Conservation (phyloP, 2,888 invertebrate genomes). For the Notodonta dromedarius region DNA sequence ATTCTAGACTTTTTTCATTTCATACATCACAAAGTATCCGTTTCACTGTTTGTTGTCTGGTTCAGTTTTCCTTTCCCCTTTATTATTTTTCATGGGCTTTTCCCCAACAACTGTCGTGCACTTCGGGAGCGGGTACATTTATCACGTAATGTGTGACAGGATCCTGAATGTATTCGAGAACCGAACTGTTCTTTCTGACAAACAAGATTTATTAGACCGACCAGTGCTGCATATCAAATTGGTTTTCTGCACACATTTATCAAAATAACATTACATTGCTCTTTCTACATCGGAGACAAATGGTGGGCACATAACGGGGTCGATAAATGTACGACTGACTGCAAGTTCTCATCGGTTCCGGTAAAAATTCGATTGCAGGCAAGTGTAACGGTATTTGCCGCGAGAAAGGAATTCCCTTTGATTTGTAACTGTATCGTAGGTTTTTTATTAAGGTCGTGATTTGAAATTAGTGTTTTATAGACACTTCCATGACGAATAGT, state of each 20-base stretch:
- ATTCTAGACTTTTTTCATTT: slow-evolving; percentile 11
- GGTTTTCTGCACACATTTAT: slow-evolving; percentile 44
- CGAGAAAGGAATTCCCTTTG: slow-evolving; percentile 21
- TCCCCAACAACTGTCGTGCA: slow-evolving; percentile 31
- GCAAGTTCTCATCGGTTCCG: slow-evolving; percentile 20
- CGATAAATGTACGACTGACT: slow-evolving; percentile 36
- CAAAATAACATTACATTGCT: slow-evolving; percentile 50
- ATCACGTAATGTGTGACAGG: slow-evolving; percentile 51
- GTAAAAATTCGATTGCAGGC: slow-evolving; percentile 18
- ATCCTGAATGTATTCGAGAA: slow-evolving; percentile 46
- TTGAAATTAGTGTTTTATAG: slow-evolving; percentile 12
- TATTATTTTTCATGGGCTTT: slow-evolving; percentile 60
- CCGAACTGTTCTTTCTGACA: slow-evolving; percentile 49
- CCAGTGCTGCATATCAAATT: slow-evolving; percentile 48
- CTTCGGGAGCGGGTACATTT: slow-evolving; percentile 49
- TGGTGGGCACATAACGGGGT: slow-evolving; percentile 19
- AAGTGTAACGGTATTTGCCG: slow-evolving; percentile 20
- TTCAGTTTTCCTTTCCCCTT: slow-evolving; percentile 47
- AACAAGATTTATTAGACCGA: slow-evolving; percentile 57
- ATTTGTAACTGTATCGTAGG: slow-evolving; percentile 25
- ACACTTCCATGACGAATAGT: neutral
- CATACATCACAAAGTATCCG: slow-evolving; percentile 35
- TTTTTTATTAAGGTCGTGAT: slow-evolving; percentile 16
- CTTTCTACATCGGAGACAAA: slow-evolving; percentile 30
- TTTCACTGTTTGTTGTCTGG: slow-evolving; percentile 37